Evolutionary conservation across 2,797 vertebrate species (phyloP).

Genomic region (Phyllotis vaccarum): DNA sequence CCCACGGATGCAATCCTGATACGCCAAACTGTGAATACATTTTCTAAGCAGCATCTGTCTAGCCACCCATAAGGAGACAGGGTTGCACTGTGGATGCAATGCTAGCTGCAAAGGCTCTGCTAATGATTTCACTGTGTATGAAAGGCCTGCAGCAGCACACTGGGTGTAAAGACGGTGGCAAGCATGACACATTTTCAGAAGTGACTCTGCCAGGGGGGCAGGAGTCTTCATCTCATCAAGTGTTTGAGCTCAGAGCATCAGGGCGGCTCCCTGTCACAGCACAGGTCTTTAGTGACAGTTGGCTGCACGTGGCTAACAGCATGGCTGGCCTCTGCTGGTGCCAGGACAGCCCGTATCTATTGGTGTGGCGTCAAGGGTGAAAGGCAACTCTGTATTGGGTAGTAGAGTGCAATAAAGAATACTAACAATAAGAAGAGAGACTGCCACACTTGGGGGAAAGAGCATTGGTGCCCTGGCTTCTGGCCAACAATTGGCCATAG

Average conservation of each 20-base stretch:
- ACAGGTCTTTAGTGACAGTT: background rate
- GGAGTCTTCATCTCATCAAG: background rate
- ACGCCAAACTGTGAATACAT: conserved; percentile 38
- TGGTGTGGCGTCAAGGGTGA: background rate
- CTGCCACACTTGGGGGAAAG: background rate
- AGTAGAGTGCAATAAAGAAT: background rate
- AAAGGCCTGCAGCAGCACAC: background rate
- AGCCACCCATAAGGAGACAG: background rate
- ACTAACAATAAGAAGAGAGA: background rate
- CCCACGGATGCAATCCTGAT: conserved; percentile 41
- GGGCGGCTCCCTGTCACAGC: too few species aligned
- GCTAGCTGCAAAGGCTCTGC: conserved; percentile 46
- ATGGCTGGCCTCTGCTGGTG: background rate
- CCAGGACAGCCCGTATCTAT: background rate
- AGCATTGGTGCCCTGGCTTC: background rate
- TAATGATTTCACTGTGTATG: conserved; percentile 28
- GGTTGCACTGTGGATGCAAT: background rate
- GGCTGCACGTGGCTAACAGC: background rate
- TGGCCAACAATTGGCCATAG: background rate
- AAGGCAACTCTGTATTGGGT: background rate
- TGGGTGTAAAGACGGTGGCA: background rate
- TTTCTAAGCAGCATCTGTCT: conserved; percentile 29
- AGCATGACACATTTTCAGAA: background rate
- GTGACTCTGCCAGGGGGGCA: background rate
- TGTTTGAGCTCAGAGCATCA: background rate